Base-by-base conservation (phyloP, 1,140 invertebrate species). In the Oreohelix idahoensis region DNA sequence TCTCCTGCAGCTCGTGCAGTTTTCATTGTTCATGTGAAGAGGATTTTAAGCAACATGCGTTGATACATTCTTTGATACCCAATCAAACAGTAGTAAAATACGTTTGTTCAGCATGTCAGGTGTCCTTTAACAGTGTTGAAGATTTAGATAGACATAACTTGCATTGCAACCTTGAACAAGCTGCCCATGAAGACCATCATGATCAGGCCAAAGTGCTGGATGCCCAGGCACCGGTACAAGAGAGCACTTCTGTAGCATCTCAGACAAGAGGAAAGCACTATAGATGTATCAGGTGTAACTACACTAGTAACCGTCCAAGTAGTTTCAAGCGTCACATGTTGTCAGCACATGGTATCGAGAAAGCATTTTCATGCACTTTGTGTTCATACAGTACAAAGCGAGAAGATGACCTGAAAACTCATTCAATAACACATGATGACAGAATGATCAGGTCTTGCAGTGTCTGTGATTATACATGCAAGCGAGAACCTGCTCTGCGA, bases 331-430 rank as follows among this genome's bases (percentile, higher is more conserved):
- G 23, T 5, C 71, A 74, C 23, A 74, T 74, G 71, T 15, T 74
- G 1, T 74, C 71, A 38, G 36, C 4, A 11, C 71, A 74, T 49
- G 23, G 23, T n/a, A 32, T 74, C n/a, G 38, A 74, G 23, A 74
- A 74, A 36, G 36, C 36, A 26, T 74, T 74, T 42, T 26, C 36
- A 15, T 74, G 71, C 38, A 42, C 4, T 32, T 74, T 74, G 20
- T 74, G 71, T 23, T 49, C 71, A n/a, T 74, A 74, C 29, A 26
- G 26, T 8, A 11, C 71, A 39, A 74, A 74, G 29, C 38, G 71
- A 49, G 71, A 74, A 49, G 71, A 74, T n/a, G 71, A 74, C 29
- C 39, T 74, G 23, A 74, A 74, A 49, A 49, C 42, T 26, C 71
- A 74, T 49, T 1, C 42, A 1, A 74, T 74, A 17, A 74, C 71